Evolutionary conservation across 2,888 invertebrate genomes (phyloP).

Genomic region (Xanthia togata): DNA sequence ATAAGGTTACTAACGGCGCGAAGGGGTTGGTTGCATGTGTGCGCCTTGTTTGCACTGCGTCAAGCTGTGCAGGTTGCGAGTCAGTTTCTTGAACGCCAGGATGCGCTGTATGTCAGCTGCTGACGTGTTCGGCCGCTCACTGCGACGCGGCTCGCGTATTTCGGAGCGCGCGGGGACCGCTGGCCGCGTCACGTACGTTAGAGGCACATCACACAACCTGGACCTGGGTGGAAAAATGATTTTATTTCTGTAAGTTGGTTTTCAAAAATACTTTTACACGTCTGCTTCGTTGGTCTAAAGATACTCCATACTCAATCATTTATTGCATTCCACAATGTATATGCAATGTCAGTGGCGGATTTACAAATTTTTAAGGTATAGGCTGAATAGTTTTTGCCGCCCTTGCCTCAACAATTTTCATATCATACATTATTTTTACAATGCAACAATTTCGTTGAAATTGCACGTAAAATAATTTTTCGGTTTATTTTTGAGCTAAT

Average conservation of each 20-base stretch:
- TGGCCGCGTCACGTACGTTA: conserved; percentile 50
- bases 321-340: too few relatives aligned
- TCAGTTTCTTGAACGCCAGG: conserved; percentile 73
- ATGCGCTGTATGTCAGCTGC: conserved; percentile 70
- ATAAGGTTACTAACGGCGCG: conserved; percentile 61
- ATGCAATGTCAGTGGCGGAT: too few relatives aligned
- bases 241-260: background rate
- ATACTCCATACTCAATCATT: too few relatives aligned
- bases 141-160: conserved; percentile 46
- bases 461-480: too few relatives aligned
- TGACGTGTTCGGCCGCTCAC: conserved; percentile 41
- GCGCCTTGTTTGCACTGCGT: conserved; percentile 44
- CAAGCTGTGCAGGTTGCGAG: conserved; percentile 61
- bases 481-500: too few relatives aligned
- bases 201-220: conserved; percentile 41
- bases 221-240: conserved; percentile 16
- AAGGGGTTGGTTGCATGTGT: conserved; percentile 33
- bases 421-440: too few relatives aligned
- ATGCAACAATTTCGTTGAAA: too few relatives aligned
- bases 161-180: conserved; percentile 29
- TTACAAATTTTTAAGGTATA: too few relatives aligned
- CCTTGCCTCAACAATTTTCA: too few relatives aligned
- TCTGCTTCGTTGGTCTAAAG: background rate
- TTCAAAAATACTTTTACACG: background rate
- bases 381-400: too few relatives aligned